A percentile compares a stretch with the other conserved stretches of the same genome.
Conservation (phyloP, 2,888 invertebrate species). For the Slavum lentiscoides region DNA sequence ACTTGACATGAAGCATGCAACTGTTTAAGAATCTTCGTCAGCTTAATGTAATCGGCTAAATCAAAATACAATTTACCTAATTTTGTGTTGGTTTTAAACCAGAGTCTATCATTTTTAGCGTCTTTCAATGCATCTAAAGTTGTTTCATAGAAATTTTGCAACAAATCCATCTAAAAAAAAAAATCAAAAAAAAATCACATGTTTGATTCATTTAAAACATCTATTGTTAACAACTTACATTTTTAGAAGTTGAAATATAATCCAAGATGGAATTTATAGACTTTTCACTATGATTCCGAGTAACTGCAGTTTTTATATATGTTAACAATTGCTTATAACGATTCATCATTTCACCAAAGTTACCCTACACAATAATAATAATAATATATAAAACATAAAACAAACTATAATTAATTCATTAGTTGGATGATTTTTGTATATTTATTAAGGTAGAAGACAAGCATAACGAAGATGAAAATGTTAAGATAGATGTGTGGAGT, state of each 20-base stretch:
- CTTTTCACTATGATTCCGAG: constrained; percentile 98
- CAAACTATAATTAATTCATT: not conserved
- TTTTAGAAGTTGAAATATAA: constrained; percentile 98
- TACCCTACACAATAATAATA: constrained; percentile 66
- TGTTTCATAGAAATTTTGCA: constrained; percentile 98
- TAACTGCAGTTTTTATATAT: constrained; percentile 98
- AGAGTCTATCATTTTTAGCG: constrained; percentile 97
- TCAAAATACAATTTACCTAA: constrained; percentile 98
- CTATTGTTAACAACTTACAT: constrained; percentile 67
- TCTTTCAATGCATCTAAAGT: constrained; percentile 92
- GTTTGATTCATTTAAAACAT: not conserved
- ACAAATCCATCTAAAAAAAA: constrained; percentile 80
- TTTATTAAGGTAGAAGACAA: too few species aligned
- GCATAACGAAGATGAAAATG: too few species aligned
- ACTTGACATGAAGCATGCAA: constrained; percentile 95
- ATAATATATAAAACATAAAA: not conserved
- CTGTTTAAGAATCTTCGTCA: constrained; percentile 96
- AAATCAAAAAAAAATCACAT: not conserved
- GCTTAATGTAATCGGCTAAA: constrained; percentile 87
- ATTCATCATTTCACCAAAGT: constrained; percentile 93
- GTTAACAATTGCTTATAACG: constrained; percentile 94
- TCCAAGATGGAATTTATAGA: constrained; percentile 99
- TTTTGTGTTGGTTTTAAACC: constrained; percentile 99
- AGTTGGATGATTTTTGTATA: not conserved
- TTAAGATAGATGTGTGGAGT: too few species aligned